phyloP scores from a whole-genome alignment of 2,888 invertebrate genomes.

The Drosophila koepferae region DNA sequence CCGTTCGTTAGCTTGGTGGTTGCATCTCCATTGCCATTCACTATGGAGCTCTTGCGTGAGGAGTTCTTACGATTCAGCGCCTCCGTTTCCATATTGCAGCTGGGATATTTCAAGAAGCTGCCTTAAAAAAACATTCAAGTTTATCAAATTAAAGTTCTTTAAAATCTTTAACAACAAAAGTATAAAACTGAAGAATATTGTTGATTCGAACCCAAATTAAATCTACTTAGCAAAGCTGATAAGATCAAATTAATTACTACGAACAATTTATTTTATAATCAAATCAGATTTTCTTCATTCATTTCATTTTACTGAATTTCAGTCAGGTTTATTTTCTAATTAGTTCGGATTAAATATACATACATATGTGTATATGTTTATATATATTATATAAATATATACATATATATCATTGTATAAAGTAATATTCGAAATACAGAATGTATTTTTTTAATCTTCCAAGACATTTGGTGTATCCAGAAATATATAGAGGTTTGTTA shows the following conservation, averaged over 20 bases:
- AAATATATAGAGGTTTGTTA: too few relatives aligned
- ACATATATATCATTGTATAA: neutral
- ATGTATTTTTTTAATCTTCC: neutral
- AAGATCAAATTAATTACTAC: neutral
- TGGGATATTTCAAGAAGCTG: slow-evolving; percentile 9
- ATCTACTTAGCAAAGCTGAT: neutral
- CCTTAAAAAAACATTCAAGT: slow-evolving; percentile 28
- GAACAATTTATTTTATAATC: neutral
- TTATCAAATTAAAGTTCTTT: neutral
- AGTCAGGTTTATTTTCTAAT: neutral
- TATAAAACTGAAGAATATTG: neutral
- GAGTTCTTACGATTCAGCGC: slow-evolving; percentile 82
- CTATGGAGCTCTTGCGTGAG: slow-evolving; percentile 82
- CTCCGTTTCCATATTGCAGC: slow-evolving; percentile 82
- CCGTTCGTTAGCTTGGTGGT: slow-evolving; percentile 72
- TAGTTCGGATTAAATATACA: neutral
- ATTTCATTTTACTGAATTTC: neutral
- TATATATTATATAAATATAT: neutral
- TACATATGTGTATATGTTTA: neutral
- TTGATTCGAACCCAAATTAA: neutral
- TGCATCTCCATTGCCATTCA: slow-evolving; percentile 82
- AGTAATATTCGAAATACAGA: neutral
- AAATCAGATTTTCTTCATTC: neutral
- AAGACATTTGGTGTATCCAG: neutral
- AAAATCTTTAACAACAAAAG: neutral